Conservation (phyloP, 1,140 invertebrate genomes). For the Sminthurides bifidus region DNA sequence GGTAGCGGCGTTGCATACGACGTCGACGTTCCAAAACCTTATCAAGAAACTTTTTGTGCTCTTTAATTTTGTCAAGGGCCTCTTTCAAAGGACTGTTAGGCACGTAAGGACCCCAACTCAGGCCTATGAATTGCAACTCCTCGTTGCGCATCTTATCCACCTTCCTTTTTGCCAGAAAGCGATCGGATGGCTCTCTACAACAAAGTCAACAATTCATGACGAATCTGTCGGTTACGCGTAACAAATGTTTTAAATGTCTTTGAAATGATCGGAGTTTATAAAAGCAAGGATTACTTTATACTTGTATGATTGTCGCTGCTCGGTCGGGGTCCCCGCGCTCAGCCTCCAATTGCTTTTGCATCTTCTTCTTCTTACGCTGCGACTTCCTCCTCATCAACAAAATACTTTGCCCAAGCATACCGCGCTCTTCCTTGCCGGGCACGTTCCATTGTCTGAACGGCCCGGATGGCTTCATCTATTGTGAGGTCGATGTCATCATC, state of each 20-base stretch:
- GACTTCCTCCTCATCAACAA: slow-evolving; percentile 20
- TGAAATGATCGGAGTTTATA: background rate
- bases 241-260: background rate
- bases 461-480: slow-evolving; percentile 41
- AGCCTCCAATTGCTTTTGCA: slow-evolving; percentile 16
- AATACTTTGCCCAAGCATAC: no score
- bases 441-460: slow-evolving; percentile 80
- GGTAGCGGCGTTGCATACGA: slow-evolving; percentile 3
- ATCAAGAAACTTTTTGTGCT: background rate
- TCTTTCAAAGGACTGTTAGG: background rate
- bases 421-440: slow-evolving; percentile 70
- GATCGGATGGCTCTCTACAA: background rate
- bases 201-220: no score
- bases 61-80: background rate
- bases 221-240: no score
- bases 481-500: slow-evolving; percentile 7
- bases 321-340: slow-evolving; percentile 3
- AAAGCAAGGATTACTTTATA: background rate
- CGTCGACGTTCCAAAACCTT: background rate
- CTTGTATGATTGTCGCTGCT: slow-evolving; percentile 58
- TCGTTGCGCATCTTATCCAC: slow-evolving; percentile 16
- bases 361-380: slow-evolving; percentile 39
- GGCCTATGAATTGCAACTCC: slow-evolving; percentile 19
- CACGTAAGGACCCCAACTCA: background rate
- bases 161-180: slow-evolving; percentile 17